These are phyloP conservation scores for Lichenostomus cassidix DNA, from an alignment of 2,113 vertebrate species.

Conservation along the genomic window DNA sequence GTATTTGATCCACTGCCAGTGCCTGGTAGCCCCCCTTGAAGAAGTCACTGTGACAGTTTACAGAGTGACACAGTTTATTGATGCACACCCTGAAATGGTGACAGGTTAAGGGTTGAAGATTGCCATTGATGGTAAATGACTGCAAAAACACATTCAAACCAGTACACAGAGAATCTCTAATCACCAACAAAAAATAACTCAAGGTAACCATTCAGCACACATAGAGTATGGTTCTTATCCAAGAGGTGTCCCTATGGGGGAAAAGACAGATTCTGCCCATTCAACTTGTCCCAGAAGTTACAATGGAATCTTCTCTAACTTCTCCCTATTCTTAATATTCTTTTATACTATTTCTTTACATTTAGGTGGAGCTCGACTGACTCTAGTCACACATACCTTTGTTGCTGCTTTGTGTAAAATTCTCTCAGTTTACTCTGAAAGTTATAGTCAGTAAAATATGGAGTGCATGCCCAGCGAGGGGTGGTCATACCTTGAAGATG, in stretches of 20 bases:
- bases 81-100: background rate
- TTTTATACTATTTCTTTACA: background rate
- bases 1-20: rapidly evolving
- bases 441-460: background rate
- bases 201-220: background rate
- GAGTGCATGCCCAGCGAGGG: background rate
- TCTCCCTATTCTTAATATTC: background rate
- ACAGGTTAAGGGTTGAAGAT: background rate
- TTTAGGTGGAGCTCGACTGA: background rate
- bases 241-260: background rate
- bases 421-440: background rate
- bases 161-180: background rate
- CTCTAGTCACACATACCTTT: background rate
- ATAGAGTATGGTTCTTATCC: background rate
- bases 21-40: too few species aligned
- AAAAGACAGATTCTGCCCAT: background rate
- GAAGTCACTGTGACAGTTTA: background rate
- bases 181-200: background rate
- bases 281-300: background rate
- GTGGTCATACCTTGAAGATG: background rate
- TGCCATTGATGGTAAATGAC: background rate
- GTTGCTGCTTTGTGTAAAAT: background rate
- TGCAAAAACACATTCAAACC: background rate
- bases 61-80: background rate
- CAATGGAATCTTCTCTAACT: background rate